Evolutionary conservation across 2,797 vertebrate species (phyloP), one percentile per base, ranked within the genome.

Genomic region (Ceryle rudis): DNA sequence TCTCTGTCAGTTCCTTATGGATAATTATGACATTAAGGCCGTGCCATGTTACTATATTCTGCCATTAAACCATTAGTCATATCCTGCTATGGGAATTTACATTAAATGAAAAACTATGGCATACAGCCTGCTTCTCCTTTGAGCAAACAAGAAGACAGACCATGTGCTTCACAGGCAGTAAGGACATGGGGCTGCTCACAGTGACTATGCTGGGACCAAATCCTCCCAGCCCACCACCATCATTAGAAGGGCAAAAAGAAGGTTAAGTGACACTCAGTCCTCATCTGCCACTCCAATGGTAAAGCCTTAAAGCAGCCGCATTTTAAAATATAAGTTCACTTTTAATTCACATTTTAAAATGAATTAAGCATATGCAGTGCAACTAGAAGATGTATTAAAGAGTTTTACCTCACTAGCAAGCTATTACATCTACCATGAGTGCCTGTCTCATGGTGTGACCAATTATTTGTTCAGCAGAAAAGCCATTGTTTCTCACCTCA

Each of bases 391-490:
- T 15, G 31, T 52, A 51, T 79, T 86, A 86, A 87, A 77, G 67
- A 89, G 33, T 51, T 86, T 71, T 89, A 86, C 42, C 72, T 93
- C 82, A 65, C 61, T 33, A 54, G 29, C 52, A 83, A 73, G 69
- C 69, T 86, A 78, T 81, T 86, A 39, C 52, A 87, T 23, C 69
- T 75, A 70, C 47, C 26, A 77, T 22, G 17, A 74, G 35, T 5
- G 4, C 73, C 87, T 88, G 86, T 64, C 81, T 78, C 83, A 71
- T 44, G 87, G 62, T 51, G 37, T 94, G 89, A 93, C 11, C 8
- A 94, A 93, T 93, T 81, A 95, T 86, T 93, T 95, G 83, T 78
- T 86, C 90, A 90, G 29, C 41, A 92, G 79, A 93, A 89, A 94
- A 96, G 49, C 29, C 71, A 80, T 65, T 90, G 82, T 95, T 95